Base-by-base conservation (phyloP, 2,888 invertebrate genomes). In the Drosophila testacea region DNA sequence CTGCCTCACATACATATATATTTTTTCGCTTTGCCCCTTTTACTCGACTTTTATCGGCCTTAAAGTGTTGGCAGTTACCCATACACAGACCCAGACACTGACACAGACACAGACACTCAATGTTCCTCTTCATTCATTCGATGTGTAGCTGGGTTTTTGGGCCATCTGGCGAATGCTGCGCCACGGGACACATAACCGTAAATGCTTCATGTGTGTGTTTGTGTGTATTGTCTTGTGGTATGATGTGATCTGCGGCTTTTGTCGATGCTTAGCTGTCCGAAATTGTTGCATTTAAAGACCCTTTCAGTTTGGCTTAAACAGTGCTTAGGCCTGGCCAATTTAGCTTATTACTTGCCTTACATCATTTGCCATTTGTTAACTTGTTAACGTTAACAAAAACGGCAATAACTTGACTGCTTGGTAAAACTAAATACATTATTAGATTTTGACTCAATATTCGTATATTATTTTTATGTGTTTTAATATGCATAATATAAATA, bases 141-240 rank as follows among this genome's bases (percentile, higher is more conserved):
- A 16, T 65, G 38, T 64, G 61, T 2, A 2, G 44, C 50, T 62
- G 63, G 39, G 28, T 61, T 70, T 77, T 64, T 62, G 30, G 65
- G 73, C 52, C 67, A 72, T 38, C 56, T 54, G 63, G 62, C 61
- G 51, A 42, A 57, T 65, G 67, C 69, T 61, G 75, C 70, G 72
- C 85, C 88, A 66, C 73, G 85, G 85, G 85, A 89, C 82, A 65
- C 75, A 86, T 86, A 89, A 86, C 89, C 73, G 74, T 86, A 89
- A 86, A 87, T 74, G 89, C 59, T 65, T 48, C 62, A n/a, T 59
- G 2, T 52, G 2, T 52, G 32, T 32, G 16, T 55, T 16, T 16
- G 46, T 32, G 46, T 44, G 41, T 38, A 55, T 55, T 69, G 67
- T 57, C 42, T 57, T 75, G 62, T 56, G 64, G 77, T 55, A 63